These are phyloP conservation scores for Drosophila pseudotakahashii DNA, from an alignment of 2,888 invertebrate species.

Conservation along the genomic window DNA sequence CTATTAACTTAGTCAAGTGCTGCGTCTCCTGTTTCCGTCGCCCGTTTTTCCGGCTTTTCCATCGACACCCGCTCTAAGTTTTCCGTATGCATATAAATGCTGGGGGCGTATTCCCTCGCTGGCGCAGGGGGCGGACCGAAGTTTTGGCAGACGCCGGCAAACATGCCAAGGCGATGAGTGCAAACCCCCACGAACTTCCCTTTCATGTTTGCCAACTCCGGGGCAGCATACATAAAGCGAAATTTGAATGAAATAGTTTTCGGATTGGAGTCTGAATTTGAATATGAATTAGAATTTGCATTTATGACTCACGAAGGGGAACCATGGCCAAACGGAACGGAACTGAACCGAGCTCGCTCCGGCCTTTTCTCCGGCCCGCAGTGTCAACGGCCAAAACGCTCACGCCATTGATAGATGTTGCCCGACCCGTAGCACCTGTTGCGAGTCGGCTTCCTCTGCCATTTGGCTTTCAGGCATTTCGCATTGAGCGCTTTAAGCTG, in stretches of 20 bases:
- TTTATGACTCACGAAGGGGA: conserved; percentile 57
- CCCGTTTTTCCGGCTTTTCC: background rate
- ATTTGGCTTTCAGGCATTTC: conserved; percentile 40
- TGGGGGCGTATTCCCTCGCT: background rate
- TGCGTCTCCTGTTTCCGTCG: conserved; percentile 38
- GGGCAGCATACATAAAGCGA: conserved; percentile 29
- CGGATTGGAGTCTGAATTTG: conserved; percentile 55
- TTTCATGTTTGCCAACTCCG: conserved; percentile 12
- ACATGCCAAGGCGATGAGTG: conserved; percentile 58
- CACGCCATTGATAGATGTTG: conserved; percentile 58
- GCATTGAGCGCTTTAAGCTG: conserved; percentile 23
- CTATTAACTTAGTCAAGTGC: conserved; percentile 72
- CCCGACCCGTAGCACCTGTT: conserved; percentile 60
- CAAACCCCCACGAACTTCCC: conserved; percentile 9
- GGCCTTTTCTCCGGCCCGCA: conserved; percentile 12
- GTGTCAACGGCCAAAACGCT: conserved; percentile 36
- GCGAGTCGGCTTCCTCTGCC: conserved; percentile 29
- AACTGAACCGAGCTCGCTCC: conserved; percentile 19
- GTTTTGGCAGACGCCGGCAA: conserved; percentile 48
- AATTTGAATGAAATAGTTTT: conserved; percentile 72
- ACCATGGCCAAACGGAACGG: conserved; percentile 27
- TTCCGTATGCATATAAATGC: conserved; percentile 72
- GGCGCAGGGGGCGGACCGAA: conserved; percentile 1
- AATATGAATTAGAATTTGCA: conserved; percentile 58
- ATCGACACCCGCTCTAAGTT: conserved; percentile 43